Conservation (phyloP, 1,140 invertebrate genomes). For the Ceratina japonica region DNA sequence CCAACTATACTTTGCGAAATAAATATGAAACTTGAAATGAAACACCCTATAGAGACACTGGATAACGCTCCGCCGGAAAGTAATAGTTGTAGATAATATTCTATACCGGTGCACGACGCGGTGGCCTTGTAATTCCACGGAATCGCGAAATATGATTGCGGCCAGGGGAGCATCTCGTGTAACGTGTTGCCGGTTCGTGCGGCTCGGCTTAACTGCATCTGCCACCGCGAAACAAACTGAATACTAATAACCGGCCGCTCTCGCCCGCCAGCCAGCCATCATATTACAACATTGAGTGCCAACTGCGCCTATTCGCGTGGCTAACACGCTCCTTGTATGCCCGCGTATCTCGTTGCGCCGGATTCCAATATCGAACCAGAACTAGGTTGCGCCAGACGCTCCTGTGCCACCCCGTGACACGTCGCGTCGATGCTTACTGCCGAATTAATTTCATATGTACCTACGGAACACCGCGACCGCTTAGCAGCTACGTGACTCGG, state of each 20-base stretch:
- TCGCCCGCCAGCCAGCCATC: conserved; percentile 28
- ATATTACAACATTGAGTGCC: conserved; percentile 59
- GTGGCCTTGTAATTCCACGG: conserved; percentile 26
- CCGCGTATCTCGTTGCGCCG: neutral
- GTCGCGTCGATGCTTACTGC: conserved; percentile 29
- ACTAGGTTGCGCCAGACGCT: conserved; percentile 18
- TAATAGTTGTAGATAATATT: conserved; percentile 55
- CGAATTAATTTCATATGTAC: conserved; percentile 47
- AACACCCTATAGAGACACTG: neutral
- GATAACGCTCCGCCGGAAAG: conserved; percentile 19
- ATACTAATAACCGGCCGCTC: conserved; percentile 67
- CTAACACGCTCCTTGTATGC: conserved; percentile 5
- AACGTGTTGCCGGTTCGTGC: conserved; percentile 60
- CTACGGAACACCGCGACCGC: conserved; percentile 31
- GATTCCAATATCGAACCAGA: conserved; percentile 23
- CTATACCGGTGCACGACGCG: neutral
- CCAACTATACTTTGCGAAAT: too few relatives aligned
- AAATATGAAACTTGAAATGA: too few relatives aligned
- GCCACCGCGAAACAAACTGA: conserved; percentile 69
- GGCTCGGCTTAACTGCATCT: conserved; percentile 69
- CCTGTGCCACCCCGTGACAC: neutral
- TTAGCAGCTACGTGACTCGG: conserved; percentile 28
- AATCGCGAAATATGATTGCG: conserved; percentile 57
- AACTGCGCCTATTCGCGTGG: conserved; percentile 50
- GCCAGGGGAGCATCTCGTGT: conserved; percentile 12